phyloP scores from a whole-genome alignment of 2,113 vertebrate species.

The Colaptes auratus region DNA sequence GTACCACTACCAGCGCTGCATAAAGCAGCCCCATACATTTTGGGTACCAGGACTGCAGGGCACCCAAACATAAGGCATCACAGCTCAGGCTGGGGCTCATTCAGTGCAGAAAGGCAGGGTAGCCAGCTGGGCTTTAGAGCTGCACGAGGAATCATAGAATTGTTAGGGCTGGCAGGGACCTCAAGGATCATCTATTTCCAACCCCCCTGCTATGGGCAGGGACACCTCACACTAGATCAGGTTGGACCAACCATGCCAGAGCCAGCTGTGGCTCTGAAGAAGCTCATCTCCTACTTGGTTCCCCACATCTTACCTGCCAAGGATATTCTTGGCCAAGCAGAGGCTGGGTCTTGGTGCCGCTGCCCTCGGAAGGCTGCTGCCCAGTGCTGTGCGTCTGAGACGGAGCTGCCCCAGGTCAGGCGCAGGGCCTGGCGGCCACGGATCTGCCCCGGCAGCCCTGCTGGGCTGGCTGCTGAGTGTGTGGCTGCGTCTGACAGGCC shows the following conservation, averaged over 20 bases:
- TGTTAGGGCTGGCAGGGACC: no score
- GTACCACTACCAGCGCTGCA: not conserved
- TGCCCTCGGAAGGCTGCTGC: not conserved
- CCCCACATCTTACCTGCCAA: not conserved
- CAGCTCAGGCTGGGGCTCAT: not conserved
- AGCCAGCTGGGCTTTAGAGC: not conserved
- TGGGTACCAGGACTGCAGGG: not conserved
- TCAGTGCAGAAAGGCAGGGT: not conserved
- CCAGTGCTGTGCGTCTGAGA: not conserved
- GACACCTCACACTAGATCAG: no score
- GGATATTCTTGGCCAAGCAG: not conserved
- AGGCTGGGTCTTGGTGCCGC: not conserved
- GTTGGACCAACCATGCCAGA: not conserved
- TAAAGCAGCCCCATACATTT: not conserved
- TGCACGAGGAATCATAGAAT: not conserved
- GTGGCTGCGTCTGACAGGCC: not conserved
- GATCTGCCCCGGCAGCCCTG: not conserved
- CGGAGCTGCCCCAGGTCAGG: not conserved
- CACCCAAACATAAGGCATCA: not conserved
- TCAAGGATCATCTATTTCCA: no score
- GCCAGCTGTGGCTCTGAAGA: not conserved
- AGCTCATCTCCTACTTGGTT: not conserved
- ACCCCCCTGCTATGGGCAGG: no score
- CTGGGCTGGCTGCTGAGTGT: not conserved
- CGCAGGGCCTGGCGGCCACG: fast-evolving